Evolutionary conservation across 2,888 invertebrate species (phyloP), one percentile per base, ranked within the genome.

Genomic region (Watsonalla cultraria): DNA sequence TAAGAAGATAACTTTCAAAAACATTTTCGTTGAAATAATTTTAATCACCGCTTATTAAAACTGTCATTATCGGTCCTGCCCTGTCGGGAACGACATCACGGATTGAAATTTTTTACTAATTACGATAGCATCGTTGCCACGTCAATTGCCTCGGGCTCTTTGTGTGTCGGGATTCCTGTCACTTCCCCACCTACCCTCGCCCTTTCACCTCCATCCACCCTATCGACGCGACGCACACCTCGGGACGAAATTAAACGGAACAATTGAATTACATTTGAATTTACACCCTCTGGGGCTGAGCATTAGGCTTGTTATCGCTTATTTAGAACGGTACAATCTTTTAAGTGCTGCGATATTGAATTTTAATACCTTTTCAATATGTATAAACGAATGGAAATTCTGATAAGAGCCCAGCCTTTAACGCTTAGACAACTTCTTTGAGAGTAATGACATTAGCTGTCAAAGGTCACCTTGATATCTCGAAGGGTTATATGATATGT

Each of bases 241-340:
- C 73, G 70, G 62, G 60, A 65, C 71, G 66, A 83, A 82, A 87
- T 88, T 86, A 80, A 86, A 86, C 71, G 78, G 63, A 69, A 62
- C 74, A 80, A 82, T 84, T 78, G 68, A 80, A 82, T 84, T 78
- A 78, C 70, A 76, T 66, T 70, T 66, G 66, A 86, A 82, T 83
- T 68, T 80, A 71, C 65, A 78, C 81, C 74, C 65, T 81, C 62
- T 51, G 58, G 58, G 57, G 61, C 61, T 64, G 53, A 51, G 64
- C 64, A 81, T 80, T 79, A 65, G 75, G 80, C 65, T 65, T 57
- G 62, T 76, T 80, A 70, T 79, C 56, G 68, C 68, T 72, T 78
- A 74, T 54, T 53, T 46, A 51, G 58, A 56, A 57, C 54, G 52
- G 51, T 34, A 46, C 52, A 57, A 54, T 56, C 59, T 68, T 57